Conservation (phyloP, 2,888 invertebrate genomes). For the Ennomos erosarius region DNA sequence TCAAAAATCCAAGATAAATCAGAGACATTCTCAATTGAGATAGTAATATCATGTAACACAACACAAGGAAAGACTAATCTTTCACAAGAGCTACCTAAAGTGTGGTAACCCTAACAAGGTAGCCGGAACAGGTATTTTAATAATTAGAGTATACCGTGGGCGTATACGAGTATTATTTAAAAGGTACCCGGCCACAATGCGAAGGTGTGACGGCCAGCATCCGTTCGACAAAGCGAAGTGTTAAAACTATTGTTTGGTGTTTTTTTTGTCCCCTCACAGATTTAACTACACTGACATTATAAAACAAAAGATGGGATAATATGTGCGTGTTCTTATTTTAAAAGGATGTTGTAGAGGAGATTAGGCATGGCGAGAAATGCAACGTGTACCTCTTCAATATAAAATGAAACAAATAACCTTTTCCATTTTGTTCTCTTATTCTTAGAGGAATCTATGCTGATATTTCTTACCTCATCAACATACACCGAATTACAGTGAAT, state of each 20-base stretch:
- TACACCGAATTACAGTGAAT: too few species aligned
- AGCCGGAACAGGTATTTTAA: slow-evolving; percentile 65
- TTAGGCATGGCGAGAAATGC: neutral
- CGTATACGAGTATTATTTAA: slow-evolving; percentile 50
- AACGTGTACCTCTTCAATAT: neutral
- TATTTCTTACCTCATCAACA: too few species aligned
- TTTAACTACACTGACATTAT: slow-evolving; percentile 49
- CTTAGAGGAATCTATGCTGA: too few species aligned
- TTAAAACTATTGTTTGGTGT: slow-evolving; percentile 69
- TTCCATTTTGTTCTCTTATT: too few species aligned
- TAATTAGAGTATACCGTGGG: slow-evolving; percentile 69
- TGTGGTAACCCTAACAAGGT: slow-evolving; percentile 38
- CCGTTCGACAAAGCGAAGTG: slow-evolving; percentile 72
- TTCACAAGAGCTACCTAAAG: too few species aligned
- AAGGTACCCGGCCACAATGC: slow-evolving; percentile 63
- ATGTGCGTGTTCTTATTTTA: slow-evolving; percentile 29
- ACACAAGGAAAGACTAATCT: too few species aligned
- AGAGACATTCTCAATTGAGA: too few species aligned
- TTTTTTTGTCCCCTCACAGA: slow-evolving; percentile 55
- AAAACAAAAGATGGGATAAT: slow-evolving; percentile 33
- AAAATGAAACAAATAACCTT: too few species aligned
- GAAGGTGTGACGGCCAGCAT: slow-evolving; percentile 66
- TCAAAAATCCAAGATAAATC: too few species aligned
- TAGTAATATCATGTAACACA: too few species aligned
- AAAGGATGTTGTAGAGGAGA: slow-evolving; percentile 25